Percentiles rank a stretch among this genome's conserved stretches.
phyloP scores from a whole-genome alignment of 2,113 vertebrate species.

The Thermophis baileyi region DNA sequence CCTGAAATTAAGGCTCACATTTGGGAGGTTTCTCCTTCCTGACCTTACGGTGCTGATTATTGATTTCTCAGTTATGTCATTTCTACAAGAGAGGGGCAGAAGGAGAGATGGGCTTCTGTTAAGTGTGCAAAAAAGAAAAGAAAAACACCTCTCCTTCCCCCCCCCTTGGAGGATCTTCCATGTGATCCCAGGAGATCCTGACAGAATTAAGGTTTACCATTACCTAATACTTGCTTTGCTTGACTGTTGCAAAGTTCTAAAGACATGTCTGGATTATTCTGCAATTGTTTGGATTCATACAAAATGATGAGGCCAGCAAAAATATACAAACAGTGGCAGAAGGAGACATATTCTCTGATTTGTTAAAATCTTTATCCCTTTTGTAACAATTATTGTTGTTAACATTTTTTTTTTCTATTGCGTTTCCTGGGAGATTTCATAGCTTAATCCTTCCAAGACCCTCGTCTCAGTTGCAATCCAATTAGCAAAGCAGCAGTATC shows the following conservation, averaged over 20 bases:
- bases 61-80: conserved; percentile 63
- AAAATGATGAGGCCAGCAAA: not conserved
- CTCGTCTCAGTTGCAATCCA: not conserved
- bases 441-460: not conserved
- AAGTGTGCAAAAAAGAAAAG: not conserved
- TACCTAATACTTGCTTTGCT: conserved; percentile 4
- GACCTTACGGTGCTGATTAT: conserved; percentile 67
- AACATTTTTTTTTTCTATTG: not conserved
- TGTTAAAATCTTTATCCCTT: not conserved
- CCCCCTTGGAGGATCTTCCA: not conserved
- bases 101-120: conserved; percentile 30
- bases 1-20: conserved; percentile 70
- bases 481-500: not conserved
- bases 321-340: not conserved
- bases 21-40: conserved; percentile 46
- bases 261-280: not conserved
- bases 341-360: not conserved
- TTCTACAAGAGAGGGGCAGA: conserved; percentile 43
- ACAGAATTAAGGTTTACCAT: not conserved
- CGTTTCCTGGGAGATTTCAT: not conserved
- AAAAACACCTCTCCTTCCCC: no score
- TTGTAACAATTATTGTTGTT: not conserved
- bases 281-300: accelerated
- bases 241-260: not conserved
- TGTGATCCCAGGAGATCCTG: not conserved